Conservation (phyloP, 2,888 invertebrate species). For the Zelleria hepariella region DNA sequence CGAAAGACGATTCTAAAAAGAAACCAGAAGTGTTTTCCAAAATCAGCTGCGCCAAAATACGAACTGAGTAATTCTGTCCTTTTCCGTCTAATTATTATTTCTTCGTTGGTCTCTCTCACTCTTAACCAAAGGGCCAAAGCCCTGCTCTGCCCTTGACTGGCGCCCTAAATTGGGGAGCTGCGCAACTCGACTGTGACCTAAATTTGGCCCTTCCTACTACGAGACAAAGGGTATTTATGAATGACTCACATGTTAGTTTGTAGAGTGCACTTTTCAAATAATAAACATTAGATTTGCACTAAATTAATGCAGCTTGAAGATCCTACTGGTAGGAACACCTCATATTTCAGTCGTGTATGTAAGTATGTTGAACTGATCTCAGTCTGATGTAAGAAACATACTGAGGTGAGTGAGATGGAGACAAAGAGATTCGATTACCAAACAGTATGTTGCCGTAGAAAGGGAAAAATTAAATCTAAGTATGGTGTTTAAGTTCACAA, state of each 20-base stretch:
- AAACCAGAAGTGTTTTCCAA: constrained; percentile 7
- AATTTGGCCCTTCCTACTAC: constrained; percentile 23
- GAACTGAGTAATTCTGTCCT: constrained; percentile 13
- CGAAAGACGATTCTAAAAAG: background rate
- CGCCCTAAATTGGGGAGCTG: constrained; percentile 23
- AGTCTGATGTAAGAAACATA: too few relatives aligned
- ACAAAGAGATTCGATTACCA: too few relatives aligned
- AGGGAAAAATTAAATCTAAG: too few relatives aligned
- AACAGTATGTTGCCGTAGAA: too few relatives aligned
- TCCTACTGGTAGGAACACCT: too few relatives aligned
- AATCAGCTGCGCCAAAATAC: constrained; percentile 10
- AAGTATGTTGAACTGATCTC: too few relatives aligned
- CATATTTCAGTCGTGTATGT: too few relatives aligned
- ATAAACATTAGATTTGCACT: background rate
- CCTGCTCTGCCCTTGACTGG: constrained; percentile 39
- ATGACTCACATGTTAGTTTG: background rate
- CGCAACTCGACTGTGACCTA: constrained; percentile 36
- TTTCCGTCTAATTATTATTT: constrained; percentile 10
- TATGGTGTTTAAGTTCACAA: too few relatives aligned
- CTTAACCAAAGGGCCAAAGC: constrained; percentile 29
- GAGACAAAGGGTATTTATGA: background rate
- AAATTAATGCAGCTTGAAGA: too few relatives aligned
- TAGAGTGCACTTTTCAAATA: background rate
- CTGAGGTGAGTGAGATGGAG: too few relatives aligned
- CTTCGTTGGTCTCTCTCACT: constrained; percentile 18